These are phyloP conservation scores for Perodicticus potto DNA, from an alignment of 2,797 vertebrate genomes.

Conservation along the genomic window DNA sequence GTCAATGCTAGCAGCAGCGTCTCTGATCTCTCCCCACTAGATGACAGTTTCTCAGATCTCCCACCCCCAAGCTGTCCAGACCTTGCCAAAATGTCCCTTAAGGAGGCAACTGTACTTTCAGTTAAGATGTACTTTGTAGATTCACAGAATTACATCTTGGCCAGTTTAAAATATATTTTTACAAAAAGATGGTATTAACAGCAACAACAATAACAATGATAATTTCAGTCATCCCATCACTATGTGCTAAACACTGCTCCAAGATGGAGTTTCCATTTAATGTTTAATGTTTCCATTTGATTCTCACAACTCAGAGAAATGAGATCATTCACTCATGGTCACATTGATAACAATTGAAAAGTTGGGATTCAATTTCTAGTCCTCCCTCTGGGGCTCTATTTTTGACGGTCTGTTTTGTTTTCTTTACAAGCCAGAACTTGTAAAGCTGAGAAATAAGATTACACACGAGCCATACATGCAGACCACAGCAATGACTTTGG, in stretches of 20 bases:
- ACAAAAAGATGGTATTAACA: not conserved
- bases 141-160: not conserved
- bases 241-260: not conserved
- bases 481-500: not conserved
- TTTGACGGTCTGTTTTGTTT: not conserved
- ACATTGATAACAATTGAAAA: not conserved
- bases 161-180: not conserved
- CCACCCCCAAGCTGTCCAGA: not conserved
- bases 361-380: not conserved
- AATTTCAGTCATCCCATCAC: not conserved
- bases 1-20: not conserved
- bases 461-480: not conserved
- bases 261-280: too few relatives aligned
- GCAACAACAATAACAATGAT: not conserved
- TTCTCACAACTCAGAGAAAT: not conserved
- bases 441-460: not conserved
- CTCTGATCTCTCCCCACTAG: not conserved
- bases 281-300: not conserved
- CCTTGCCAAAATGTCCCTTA: not conserved
- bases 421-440: not conserved
- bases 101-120: not conserved
- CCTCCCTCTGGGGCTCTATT: not conserved
- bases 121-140: not conserved
- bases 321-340: not conserved
- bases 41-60: too few relatives aligned